Base-by-base conservation (phyloP, 1,140 invertebrate species). In the Hycleus cichorii region DNA sequence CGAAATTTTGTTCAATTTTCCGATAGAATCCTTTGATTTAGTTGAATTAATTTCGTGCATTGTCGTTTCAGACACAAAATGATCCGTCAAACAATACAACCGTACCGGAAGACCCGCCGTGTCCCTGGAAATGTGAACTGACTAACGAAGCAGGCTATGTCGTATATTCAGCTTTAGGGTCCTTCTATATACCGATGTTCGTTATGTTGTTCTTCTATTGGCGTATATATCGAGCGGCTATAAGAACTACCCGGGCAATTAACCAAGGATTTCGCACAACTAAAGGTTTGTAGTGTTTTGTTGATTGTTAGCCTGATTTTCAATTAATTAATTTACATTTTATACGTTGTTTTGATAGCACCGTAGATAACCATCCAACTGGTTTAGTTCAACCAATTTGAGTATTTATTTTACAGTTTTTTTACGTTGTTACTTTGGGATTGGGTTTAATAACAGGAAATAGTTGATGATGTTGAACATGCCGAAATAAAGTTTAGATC, bases 171-270 rank as follows among this genome's bases (percentile, higher is more conserved):
- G 93, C 94, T 2, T 82, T 95, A 24, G 93, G 94, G 6, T 95
- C 93, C 49, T 98, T 98, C 82, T 95, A 94, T 74, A 88, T 97
- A 66, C 95, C 95, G 8, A 94, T 95, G 86, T 84, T 94, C 63
- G 87, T 97, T 39, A 97, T 97, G 90, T 78, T 96, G 49, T 95
- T 97, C 80, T 92, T 98, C 77, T 97, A 98, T 76, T 93, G 92
- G 83, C 81, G 91, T 60, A 97, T 98, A 65, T 97, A 97, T 77
- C 84, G 88, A 54, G 93, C 93, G 0, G 93, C 93, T 11, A 85
- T 92, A 2, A 85, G 88, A 58, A 95, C 93, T 0, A 94, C 92
- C 0, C 85, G 86, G 62, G 91, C 92, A 27, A 91, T 95, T 66
- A 93, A 93, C 76, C 90, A 91, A 77, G 84, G 95, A 52, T 96